Evolutionary conservation across 1,140 invertebrate species (phyloP).

Genomic region (Ridgeia piscesae): DNA sequence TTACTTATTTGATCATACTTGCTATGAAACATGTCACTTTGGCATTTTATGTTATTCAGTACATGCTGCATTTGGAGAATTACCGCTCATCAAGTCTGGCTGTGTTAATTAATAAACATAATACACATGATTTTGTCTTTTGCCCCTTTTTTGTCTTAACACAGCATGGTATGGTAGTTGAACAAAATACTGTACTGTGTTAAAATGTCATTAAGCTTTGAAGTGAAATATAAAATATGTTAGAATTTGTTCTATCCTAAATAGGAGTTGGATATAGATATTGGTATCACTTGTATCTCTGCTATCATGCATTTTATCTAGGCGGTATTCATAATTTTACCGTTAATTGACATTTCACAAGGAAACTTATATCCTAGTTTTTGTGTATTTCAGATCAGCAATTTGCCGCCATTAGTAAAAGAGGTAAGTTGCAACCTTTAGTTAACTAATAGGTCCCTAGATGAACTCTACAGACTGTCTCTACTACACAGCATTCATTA

Average conservation of each 20-base stretch:
- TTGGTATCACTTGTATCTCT: neutral
- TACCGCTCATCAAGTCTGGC: too few species aligned
- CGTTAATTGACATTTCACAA: neutral
- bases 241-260: too few species aligned
- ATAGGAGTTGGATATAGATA: neutral
- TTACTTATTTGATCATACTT: neutral
- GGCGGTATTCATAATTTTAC: neutral
- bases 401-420: conserved; percentile 83
- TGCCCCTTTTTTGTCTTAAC: too few species aligned
- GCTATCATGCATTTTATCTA: neutral
- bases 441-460: neutral
- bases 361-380: neutral
- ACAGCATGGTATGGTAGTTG: too few species aligned
- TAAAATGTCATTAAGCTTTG: neutral
- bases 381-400: conserved; percentile 70
- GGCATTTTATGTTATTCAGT: neutral
- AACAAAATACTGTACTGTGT: too few species aligned
- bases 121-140: too few species aligned
- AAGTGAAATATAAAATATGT: too few species aligned
- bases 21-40: neutral
- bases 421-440: conserved; percentile 61
- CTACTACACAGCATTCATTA: too few species aligned
- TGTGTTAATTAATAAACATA: too few species aligned
- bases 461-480: neutral
- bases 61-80: neutral